Evolutionary conservation across 2,888 invertebrate species (phyloP), one percentile per base, ranked within the genome.

Genomic region (Rhamnusium bicolor): DNA sequence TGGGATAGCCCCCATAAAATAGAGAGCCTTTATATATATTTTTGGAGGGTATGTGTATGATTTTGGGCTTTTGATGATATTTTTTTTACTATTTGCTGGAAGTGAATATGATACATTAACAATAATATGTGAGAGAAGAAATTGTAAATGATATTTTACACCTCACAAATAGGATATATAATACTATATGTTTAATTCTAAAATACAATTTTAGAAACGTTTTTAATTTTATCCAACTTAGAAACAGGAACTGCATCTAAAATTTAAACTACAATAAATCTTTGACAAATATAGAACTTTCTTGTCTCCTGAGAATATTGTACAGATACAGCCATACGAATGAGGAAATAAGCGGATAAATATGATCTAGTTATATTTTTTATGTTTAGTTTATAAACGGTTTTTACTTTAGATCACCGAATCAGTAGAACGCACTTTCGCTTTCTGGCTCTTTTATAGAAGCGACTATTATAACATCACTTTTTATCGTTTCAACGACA

Each of bases 401-500:
- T 4, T 29, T 18, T 53, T 60, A 19, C 12, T 67, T 46, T 67
- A n/a, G n/a, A n/a, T n/a, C n/a, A n/a, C n/a, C n/a, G n/a, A n/a
- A n/a, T n/a, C n/a, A n/a, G n/a, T n/a, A n/a, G 21, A 49, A 49
- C 60, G 16, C 51, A 69, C 69, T 69, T 69, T 69, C 69, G 69
- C 69, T 69, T 69, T 60, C 60, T 16, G 49, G n/a, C 53, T 69
- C 69, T 60, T 69, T 60, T 69, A 60, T 60, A 60, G 58, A 69
- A 32, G 18, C 54, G 4, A 16, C 24, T 56, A 24, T 40, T 67
- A 46, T 29, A 54, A 51, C 54, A 67, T 67, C 56, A 69, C 5
- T 58, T 58, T 58, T 58, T 58, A 58, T 40, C 32, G 8, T 40
- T 16, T 7, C 10, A 32, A 40, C 18, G 14, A 16, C 16, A 32